Percentiles rank a stretch among this genome's conserved stretches.
These are phyloP conservation scores for Nyctereutes procyonoides DNA, from an alignment of 2,113 vertebrate genomes.

Conservation along the genomic window DNA sequence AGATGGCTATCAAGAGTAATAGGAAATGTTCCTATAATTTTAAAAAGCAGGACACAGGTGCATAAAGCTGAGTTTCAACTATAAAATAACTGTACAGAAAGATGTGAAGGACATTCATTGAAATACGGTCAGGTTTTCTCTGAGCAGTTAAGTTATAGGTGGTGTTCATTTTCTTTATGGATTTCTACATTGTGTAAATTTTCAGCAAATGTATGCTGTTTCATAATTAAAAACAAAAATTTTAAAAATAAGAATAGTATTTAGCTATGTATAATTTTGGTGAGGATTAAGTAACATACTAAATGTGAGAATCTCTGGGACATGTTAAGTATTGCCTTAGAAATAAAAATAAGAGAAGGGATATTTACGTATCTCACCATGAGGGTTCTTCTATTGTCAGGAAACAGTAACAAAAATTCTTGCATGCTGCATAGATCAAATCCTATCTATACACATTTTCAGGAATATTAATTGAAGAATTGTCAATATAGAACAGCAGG, in stretches of 20 bases:
- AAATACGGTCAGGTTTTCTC: constrained; percentile 7
- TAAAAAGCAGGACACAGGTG: not conserved
- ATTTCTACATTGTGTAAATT: constrained; percentile 14
- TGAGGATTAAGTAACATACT: not conserved
- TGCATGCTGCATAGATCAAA: not conserved
- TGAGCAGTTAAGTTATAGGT: not conserved
- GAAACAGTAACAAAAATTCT: constrained; percentile 9
- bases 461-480: not conserved
- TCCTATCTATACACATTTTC: not conserved
- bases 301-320: not conserved
- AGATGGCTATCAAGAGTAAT: not conserved
- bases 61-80: constrained; percentile 13
- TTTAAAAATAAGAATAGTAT: not conserved
- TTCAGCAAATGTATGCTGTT: not conserved
- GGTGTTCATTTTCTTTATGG: constrained; percentile 8
- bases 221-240: constrained; percentile 4
- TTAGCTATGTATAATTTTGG: not conserved
- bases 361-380: not conserved
- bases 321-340: not conserved
- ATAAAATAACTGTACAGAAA: not conserved
- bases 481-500: not conserved
- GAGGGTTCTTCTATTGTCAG: not conserved
- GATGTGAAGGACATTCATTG: not conserved
- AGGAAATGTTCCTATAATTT: not conserved
- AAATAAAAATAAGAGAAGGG: not conserved